These are phyloP conservation scores for Amphimedon queenslandica DNA, from an alignment of 37 sponge, comb jelly and placozoan genomes.

Conservation along the genomic window DNA sequence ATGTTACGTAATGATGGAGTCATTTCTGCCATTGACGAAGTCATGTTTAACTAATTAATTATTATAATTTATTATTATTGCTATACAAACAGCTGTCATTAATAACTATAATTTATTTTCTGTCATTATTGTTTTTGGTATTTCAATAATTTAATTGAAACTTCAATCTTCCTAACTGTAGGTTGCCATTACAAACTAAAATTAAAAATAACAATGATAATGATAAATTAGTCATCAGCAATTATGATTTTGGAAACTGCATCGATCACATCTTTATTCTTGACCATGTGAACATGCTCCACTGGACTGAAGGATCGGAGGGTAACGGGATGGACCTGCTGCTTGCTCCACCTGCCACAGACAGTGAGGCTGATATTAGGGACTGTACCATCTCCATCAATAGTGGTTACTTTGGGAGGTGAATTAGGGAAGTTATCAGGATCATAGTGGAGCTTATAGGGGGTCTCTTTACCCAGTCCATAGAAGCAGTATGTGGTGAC, in stretches of 20 bases:
- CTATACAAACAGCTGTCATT: too few relatives aligned
- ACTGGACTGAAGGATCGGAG: slow-evolving; percentile 34
- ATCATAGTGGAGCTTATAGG: slow-evolving; percentile 22
- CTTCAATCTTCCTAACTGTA: too few relatives aligned
- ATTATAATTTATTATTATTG: too few relatives aligned
- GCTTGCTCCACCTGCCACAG: slow-evolving; percentile 69
- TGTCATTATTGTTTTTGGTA: too few relatives aligned
- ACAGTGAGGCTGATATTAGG: slow-evolving; percentile 56
- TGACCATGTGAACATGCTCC: slow-evolving; percentile 55
- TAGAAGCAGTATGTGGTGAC: slow-evolving; percentile 77
- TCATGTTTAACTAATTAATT: too few relatives aligned
- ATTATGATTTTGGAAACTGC: slow-evolving; percentile 30
- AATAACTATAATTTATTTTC: too few relatives aligned
- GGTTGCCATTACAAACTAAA: too few relatives aligned
- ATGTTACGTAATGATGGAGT: slow-evolving; percentile 27
- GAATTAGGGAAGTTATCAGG: slow-evolving; percentile 55
- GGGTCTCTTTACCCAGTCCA: slow-evolving; percentile 49
- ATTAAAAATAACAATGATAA: too few relatives aligned
- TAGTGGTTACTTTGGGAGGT: slow-evolving; percentile 38
- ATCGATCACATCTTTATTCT: slow-evolving; percentile 28
- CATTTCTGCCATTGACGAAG: slow-evolving; percentile 30
- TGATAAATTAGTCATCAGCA: too few relatives aligned
- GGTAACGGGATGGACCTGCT: slow-evolving; percentile 37
- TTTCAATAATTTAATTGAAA: too few relatives aligned
- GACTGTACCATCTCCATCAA: slow-evolving; percentile 93